phyloP scores from a whole-genome alignment of 1,140 invertebrate genomes.

The Armadillidium nasatum region DNA sequence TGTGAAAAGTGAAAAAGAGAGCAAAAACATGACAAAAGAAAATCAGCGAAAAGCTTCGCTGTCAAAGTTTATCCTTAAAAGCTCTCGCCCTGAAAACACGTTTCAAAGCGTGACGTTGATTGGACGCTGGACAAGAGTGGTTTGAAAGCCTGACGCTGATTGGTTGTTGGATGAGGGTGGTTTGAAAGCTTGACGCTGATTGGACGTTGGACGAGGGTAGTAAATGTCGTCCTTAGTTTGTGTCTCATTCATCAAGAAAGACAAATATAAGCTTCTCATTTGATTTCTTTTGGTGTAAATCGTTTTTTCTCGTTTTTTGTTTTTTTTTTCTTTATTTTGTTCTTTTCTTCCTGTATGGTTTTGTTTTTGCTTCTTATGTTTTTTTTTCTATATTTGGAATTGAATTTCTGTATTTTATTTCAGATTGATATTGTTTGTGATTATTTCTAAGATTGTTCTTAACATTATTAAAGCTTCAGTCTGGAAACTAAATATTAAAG shows the following conservation, averaged over 20 bases:
- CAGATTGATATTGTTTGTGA: no score
- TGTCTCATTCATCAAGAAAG: neutral
- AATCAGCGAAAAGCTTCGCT: neutral
- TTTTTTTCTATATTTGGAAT: neutral
- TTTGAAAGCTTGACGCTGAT: slow-evolving; percentile 1
- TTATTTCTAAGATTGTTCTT: no score
- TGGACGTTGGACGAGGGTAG: neutral
- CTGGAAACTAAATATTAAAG: no score
- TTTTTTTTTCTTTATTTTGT: no score
- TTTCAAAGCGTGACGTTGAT: neutral
- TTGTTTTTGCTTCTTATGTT: neutral
- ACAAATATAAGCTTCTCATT: neutral
- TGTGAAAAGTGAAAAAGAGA: no score
- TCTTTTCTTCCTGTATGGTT: neutral
- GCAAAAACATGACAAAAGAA: neutral
- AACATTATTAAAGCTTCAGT: no score
- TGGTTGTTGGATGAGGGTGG: no score
- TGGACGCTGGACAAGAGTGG: neutral
- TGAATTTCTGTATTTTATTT: no score
- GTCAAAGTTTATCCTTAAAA: slow-evolving; percentile 1
- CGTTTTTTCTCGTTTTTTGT: no score
- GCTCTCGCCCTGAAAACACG: neutral
- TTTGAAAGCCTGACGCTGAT: no score
- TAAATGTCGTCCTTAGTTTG: neutral
- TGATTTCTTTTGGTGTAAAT: no score